Conservation (phyloP, 1,140 invertebrate genomes). For the Ips nitidus region DNA sequence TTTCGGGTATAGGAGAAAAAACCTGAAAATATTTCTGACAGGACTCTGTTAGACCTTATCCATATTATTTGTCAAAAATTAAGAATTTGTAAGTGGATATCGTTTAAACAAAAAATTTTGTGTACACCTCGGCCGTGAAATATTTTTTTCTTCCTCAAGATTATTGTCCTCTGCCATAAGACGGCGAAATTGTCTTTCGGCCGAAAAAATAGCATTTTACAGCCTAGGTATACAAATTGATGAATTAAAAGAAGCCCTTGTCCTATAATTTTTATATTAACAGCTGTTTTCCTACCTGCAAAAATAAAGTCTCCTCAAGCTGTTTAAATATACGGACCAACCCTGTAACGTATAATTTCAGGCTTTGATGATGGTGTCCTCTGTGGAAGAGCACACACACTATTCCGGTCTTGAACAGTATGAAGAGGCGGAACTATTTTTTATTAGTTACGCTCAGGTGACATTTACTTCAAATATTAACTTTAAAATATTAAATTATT, state of each 20-base stretch:
- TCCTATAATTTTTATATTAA: background rate
- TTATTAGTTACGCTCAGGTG: conserved; percentile 54
- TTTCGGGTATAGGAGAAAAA: no score
- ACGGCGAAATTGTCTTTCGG: background rate
- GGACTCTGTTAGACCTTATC: no score
- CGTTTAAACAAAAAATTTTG: no score
- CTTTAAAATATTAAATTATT: conserved; percentile 8
- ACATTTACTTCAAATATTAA: conserved; percentile 15
- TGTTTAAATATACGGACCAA: background rate
- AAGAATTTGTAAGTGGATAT: no score
- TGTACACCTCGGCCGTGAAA: no score
- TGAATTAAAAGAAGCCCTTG: background rate
- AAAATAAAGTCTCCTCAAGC: background rate
- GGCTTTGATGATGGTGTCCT: background rate
- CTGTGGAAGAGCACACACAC: conserved; percentile 46
- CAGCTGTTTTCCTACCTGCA: background rate
- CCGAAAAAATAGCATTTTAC: background rate
- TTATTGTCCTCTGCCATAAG: background rate
- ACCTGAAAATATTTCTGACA: no score
- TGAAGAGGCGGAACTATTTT: conserved; percentile 54
- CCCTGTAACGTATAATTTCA: conserved; percentile 10
- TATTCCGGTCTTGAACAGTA: conserved; percentile 54
- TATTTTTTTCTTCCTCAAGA: no score
- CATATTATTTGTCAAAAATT: no score
- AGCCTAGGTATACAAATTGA: no score